These are phyloP conservation scores for Marronus borbonicus DNA, from an alignment of 2,888 invertebrate genomes.

Conservation along the genomic window DNA sequence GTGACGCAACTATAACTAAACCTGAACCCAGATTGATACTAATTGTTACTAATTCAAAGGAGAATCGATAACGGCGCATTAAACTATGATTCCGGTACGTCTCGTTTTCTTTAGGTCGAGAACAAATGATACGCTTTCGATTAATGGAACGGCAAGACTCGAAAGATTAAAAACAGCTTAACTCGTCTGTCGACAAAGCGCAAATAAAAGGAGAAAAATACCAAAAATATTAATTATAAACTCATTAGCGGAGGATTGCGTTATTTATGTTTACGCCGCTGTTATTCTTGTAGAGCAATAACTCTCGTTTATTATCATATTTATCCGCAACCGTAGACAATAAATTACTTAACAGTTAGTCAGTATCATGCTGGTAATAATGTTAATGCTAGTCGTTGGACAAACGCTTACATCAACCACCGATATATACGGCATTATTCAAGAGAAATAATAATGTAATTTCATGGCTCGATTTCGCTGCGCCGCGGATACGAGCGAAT, in stretches of 20 bases:
- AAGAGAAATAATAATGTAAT: conserved; percentile 45
- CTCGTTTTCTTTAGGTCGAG: not conserved
- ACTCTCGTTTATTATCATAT: conserved; percentile 49
- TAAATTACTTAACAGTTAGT: conserved; percentile 51
- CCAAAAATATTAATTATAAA: conserved; percentile 42
- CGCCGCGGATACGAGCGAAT: not conserved
- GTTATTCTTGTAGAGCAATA: conserved; percentile 46
- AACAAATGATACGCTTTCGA: conserved; percentile 13
- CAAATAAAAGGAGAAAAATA: conserved; percentile 37
- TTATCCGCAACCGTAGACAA: conserved; percentile 46
- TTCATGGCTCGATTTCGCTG: conserved; percentile 37
- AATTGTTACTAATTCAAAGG: conserved; percentile 22
- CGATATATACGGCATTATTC: conserved; percentile 45
- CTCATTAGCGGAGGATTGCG: conserved; percentile 39
- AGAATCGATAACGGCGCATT: not conserved
- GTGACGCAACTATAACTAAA: too few relatives aligned
- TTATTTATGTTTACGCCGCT: conserved; percentile 40
- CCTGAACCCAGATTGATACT: too few relatives aligned
- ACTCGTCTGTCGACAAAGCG: conserved; percentile 26
- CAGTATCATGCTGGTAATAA: conserved; percentile 50
- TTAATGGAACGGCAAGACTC: conserved; percentile 20
- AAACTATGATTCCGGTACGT: not conserved
- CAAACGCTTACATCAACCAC: conserved; percentile 47
- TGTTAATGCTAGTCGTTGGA: conserved; percentile 49
- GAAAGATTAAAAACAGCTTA: conserved; percentile 40